phyloP scores from a whole-genome alignment of 2,888 invertebrate species.

The Cyaniris semiargus region DNA sequence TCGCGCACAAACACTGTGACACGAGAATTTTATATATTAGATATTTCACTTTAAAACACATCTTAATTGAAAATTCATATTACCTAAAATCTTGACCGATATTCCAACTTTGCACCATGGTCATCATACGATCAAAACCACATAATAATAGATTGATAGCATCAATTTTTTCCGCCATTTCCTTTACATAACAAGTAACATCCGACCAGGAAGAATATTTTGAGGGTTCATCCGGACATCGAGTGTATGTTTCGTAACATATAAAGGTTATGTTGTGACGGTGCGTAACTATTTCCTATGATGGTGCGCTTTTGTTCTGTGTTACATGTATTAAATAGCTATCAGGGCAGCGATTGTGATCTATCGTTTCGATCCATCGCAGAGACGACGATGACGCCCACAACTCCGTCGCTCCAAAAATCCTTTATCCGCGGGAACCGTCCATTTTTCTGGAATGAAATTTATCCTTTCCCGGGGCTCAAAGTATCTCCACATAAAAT shows the following conservation, averaged over 20 bases:
- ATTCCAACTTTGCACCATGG: not conserved
- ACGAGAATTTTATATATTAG: no score
- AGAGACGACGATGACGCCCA: no score
- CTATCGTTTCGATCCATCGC: no score
- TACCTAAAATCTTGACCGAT: not conserved
- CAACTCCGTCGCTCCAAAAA: no score
- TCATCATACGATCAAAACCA: not conserved
- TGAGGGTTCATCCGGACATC: not conserved
- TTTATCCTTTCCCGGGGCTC: no score
- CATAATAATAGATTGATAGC: not conserved
- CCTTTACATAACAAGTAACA: constrained; percentile 12
- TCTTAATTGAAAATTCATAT: not conserved
- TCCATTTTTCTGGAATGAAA: no score
- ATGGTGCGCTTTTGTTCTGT: not conserved
- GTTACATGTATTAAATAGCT: not conserved
- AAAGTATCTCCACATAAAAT: no score
- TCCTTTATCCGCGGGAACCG: no score
- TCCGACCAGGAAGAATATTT: constrained; percentile 11
- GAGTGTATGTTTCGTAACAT: constrained; percentile 11
- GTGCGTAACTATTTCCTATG: not conserved
- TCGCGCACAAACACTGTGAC: no score
- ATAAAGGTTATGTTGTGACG: not conserved
- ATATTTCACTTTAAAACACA: no score
- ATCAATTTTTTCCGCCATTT: not conserved
- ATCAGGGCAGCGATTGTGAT: not conserved